phyloP scores from a whole-genome alignment of 2,797 vertebrate genomes.

The Sphenopsis melanotis region DNA sequence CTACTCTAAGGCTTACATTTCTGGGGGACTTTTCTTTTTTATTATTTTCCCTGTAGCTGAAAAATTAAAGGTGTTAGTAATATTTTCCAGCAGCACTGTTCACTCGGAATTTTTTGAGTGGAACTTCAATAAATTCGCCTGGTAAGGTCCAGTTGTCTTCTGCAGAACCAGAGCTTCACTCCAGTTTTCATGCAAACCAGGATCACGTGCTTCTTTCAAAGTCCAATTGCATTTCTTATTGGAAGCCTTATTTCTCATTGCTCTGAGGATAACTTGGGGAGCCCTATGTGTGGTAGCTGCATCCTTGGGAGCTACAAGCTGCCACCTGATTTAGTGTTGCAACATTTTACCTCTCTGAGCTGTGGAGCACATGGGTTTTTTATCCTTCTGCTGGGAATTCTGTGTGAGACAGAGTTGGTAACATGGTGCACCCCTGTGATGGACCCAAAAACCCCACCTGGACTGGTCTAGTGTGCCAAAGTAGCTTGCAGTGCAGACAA shows the following conservation, averaged over 20 bases:
- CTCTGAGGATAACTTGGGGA: background rate
- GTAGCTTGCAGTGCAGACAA: background rate
- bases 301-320: background rate
- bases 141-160: background rate
- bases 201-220: background rate
- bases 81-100: background rate
- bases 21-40: background rate
- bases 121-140: background rate
- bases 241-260: background rate
- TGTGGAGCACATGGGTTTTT: background rate
- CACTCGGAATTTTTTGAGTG: background rate
- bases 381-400: background rate
- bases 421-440: fast-evolving
- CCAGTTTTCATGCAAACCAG: background rate
- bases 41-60: background rate
- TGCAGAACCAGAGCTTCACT: background rate
- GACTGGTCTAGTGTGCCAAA: background rate
- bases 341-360: background rate
- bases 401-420: background rate
- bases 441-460: background rate
- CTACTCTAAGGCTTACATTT: background rate
- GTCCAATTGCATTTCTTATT: background rate
- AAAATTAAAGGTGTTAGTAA: background rate
- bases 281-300: background rate
- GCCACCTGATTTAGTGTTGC: background rate